Conservation (phyloP, 1,140 invertebrate genomes). For the Hermetia illucens region DNA sequence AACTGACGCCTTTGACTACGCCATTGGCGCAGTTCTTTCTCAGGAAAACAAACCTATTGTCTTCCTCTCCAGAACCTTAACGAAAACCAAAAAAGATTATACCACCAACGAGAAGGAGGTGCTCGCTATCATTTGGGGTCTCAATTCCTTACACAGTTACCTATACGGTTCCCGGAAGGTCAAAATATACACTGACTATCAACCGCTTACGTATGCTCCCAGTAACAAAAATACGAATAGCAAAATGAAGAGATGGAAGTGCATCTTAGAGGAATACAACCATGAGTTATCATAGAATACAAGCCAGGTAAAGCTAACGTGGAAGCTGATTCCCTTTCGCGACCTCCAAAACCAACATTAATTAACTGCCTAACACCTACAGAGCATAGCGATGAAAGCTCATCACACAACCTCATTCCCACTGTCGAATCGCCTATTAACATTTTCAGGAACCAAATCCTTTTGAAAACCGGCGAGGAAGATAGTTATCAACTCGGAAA, state of each 20-base stretch:
- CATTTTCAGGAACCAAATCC: no score
- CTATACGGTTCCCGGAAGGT: conserved; percentile 14
- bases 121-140: conserved; percentile 21
- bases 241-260: background rate
- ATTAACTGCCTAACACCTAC: no score
- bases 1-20: conserved; percentile 15
- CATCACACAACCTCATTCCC: no score
- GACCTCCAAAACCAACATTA: no score
- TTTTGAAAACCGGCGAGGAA: no score
- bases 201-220: conserved; percentile 3
- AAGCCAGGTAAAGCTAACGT: no score
- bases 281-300: no score
- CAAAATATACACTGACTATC: conserved; percentile 17
- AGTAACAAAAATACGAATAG: background rate
- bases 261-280: background rate
- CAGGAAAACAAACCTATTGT: conserved; percentile 14
- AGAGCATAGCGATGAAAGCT: no score
- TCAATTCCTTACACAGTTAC: conserved; percentile 24
- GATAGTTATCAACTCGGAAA: no score
- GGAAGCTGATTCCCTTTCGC: no score
- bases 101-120: conserved; percentile 16
- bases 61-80: conserved; percentile 19
- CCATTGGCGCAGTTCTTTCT: conserved; percentile 20
- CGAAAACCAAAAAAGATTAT: conserved; percentile 18
- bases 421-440: no score